Base-by-base conservation (phyloP, 2,888 invertebrate species). In the Volucella inflata region DNA sequence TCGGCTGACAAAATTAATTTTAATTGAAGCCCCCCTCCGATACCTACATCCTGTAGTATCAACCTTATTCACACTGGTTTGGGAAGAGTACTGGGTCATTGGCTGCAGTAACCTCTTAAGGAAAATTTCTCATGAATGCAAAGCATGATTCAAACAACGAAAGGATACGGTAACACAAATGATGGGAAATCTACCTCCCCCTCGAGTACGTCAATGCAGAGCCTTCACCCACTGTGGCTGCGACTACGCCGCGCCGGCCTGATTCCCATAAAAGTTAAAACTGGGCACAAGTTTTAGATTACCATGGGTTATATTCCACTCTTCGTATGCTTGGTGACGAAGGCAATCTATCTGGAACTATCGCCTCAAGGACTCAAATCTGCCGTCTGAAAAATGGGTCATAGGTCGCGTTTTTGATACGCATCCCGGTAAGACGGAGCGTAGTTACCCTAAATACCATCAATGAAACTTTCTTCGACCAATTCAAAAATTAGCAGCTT, bases 11-110 rank as follows among this genome's bases (percentile, higher is more conserved):
- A 67, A 46, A 16, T 48, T 67, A 2, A 50, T 76, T 2, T 14
- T 57, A 8, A 14, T 36, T n/a, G 48, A 75, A 16, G 38, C 38
- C 2, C 75, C 64, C 40, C 21, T 8, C 11, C 50, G 59, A 40
- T 50, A 14, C 9, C 10, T 76, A n/a, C 60, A 76, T 76, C 30
- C 46, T 0, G 67, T 67, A 16, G 48, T 70, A n/a, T 70, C 70
- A 9, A 59, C 46, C 11, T 30, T 59, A 14, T 59, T 42, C 11
- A 17, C 59, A 42, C 59, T 40, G 10, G 38, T 59, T 42, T 42
- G 59, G 4, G 16, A 59, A 16, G 59, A 59, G 42, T 59, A 59
- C 11, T 59, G 59, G 59, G 40, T 40, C 14, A 11, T 40, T 12
- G 59, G 59, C 14, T 59, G 59, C 9, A 38, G 59, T 9, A 38